These are phyloP conservation scores for Pholis gunnellus DNA, from an alignment of 2,113 vertebrate species.

Conservation along the genomic window DNA sequence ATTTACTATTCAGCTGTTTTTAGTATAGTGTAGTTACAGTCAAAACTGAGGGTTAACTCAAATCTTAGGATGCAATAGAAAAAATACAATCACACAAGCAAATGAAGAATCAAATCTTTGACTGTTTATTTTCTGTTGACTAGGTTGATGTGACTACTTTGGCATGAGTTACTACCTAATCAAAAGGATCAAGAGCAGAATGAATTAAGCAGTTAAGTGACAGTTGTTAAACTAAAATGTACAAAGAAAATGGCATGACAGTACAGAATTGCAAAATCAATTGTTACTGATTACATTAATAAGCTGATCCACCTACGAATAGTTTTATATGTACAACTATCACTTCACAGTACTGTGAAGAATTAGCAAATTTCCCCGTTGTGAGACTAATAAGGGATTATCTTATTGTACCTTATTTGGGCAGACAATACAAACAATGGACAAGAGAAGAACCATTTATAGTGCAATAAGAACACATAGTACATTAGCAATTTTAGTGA, in stretches of 20 bases:
- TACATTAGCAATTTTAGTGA: background rate
- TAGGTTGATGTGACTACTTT: background rate
- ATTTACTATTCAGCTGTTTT: background rate
- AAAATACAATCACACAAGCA: background rate
- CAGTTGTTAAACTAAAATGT: background rate
- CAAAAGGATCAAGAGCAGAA: background rate
- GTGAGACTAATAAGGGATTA: no score
- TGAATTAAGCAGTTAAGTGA: background rate
- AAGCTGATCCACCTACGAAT: background rate
- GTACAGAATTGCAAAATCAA: background rate
- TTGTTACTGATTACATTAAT: background rate
- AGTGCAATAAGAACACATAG: background rate
- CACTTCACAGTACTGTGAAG: background rate
- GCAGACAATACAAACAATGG: background rate
- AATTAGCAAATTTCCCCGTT: background rate
- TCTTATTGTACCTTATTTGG: background rate
- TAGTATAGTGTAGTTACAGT: background rate
- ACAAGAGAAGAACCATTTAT: background rate
- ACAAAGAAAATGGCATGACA: background rate
- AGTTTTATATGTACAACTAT: background rate
- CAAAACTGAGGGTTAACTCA: background rate
- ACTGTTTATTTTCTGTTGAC: background rate
- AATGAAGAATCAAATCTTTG: conserved; percentile 10
- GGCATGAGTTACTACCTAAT: background rate
- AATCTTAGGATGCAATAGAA: background rate